phyloP scores from a whole-genome alignment of 2,113 vertebrate genomes.

The Arothron firmamentum region DNA sequence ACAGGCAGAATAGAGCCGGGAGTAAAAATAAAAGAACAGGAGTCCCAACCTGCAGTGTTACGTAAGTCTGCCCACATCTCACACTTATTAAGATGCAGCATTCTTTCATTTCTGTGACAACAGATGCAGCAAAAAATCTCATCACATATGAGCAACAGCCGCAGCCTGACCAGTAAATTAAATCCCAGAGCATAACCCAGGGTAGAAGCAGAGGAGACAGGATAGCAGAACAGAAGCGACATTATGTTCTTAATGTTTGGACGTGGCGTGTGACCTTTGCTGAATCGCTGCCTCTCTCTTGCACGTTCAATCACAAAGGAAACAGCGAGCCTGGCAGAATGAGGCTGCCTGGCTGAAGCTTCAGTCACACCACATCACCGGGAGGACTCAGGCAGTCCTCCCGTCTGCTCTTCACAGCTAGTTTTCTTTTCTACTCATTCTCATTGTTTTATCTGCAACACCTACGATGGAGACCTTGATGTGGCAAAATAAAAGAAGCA shows the following conservation, averaged over 20 bases:
- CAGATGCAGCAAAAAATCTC: slow-evolving; percentile 8
- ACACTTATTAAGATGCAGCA: slow-evolving; percentile 15
- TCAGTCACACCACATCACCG: slow-evolving; percentile 21
- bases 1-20: not conserved
- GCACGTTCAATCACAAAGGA: slow-evolving; percentile 19
- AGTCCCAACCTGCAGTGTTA: slow-evolving; percentile 45
- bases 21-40: slow-evolving; percentile 9
- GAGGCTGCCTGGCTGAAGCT: slow-evolving; percentile 28
- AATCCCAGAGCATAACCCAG: not conserved
- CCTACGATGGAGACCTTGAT: slow-evolving; percentile 2
- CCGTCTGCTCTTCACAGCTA: not conserved
- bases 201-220: not conserved
- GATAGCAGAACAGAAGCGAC: not conserved
- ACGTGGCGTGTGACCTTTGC: slow-evolving; percentile 28
- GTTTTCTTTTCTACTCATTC: slow-evolving; percentile 2
- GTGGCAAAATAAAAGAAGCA: no score
- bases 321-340: slow-evolving; percentile 44
- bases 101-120: slow-evolving; percentile 27
- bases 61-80: slow-evolving; percentile 43
- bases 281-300: slow-evolving; percentile 28
- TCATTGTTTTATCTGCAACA: slow-evolving; percentile 6
- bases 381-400: slow-evolving; percentile 5
- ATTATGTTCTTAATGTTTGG: slow-evolving; percentile 6
- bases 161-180: not conserved
- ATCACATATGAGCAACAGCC: not conserved